Percentiles rank a stretch among this genome's conserved stretches.
These are phyloP conservation scores for Bombus haemorrhoidalis DNA, from an alignment of 1,140 invertebrate species.

Conservation along the genomic window DNA sequence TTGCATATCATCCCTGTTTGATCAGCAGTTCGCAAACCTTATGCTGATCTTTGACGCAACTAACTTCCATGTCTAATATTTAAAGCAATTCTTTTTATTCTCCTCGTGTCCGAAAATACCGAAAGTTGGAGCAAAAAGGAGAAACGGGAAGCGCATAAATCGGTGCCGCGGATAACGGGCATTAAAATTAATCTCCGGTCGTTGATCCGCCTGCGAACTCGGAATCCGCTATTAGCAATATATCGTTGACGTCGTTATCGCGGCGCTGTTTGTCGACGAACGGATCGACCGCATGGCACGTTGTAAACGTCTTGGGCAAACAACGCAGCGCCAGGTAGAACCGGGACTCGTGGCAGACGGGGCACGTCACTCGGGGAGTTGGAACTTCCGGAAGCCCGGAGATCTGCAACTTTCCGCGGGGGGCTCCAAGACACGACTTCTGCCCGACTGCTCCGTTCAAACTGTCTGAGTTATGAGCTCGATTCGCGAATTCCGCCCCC, in stretches of 20 bases:
- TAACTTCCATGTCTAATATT: too few relatives aligned
- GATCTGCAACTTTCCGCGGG: constrained; percentile 63
- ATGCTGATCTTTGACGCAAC: too few relatives aligned
- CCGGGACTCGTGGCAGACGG: constrained; percentile 16
- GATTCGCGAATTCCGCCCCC: constrained; percentile 51
- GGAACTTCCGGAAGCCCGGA: constrained; percentile 59
- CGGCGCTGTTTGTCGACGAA: constrained; percentile 62
- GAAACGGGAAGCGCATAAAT: neutral
- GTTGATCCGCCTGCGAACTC: constrained; percentile 41
- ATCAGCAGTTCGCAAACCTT: too few relatives aligned
- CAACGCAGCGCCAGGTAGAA: constrained; percentile 40
- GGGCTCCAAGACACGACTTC: constrained; percentile 44
- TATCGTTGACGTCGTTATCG: constrained; percentile 57
- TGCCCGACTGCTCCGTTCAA: constrained; percentile 48
- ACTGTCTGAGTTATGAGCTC: constrained; percentile 57
- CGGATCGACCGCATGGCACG: constrained; percentile 60
- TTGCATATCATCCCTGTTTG: too few relatives aligned
- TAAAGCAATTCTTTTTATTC: too few relatives aligned
- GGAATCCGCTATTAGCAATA: constrained; percentile 63
- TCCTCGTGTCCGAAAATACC: neutral
- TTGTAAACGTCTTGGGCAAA: constrained; percentile 65
- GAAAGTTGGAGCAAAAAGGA: neutral
- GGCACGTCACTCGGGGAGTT: constrained; percentile 43
- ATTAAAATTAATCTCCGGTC: constrained; percentile 52
- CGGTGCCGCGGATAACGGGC: neutral